Conservation (phyloP, 2,888 invertebrate species). For the Bellardia bayeri region DNA sequence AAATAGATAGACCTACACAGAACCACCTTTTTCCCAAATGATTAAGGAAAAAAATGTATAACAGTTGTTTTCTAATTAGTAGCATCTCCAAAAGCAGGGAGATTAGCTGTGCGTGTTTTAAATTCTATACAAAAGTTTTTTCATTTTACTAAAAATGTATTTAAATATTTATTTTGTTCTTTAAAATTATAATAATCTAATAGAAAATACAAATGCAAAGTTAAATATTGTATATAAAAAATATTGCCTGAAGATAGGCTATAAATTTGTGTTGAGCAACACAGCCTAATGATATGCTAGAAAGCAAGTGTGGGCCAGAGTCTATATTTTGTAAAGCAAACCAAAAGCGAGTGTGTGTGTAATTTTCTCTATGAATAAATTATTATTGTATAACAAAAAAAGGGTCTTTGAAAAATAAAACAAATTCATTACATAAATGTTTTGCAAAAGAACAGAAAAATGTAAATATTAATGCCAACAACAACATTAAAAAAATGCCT, state of each 20-base stretch:
- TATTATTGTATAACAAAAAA: slow-evolving; percentile 1
- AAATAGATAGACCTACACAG: slow-evolving; percentile 18
- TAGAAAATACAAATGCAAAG: neutral
- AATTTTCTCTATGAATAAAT: slow-evolving; percentile 2
- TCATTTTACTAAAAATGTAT: neutral
- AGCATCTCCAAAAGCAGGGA: slow-evolving; percentile 56
- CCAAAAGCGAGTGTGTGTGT: neutral
- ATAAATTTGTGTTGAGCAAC: neutral
- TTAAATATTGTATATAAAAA: too few species aligned
- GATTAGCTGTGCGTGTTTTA: slow-evolving; percentile 32
- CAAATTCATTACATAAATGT: neutral
- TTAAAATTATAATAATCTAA: neutral
- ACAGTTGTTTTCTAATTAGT: slow-evolving; percentile 51
- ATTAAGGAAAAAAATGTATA: slow-evolving; percentile 11
- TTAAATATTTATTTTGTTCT: neutral
- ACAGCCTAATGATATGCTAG: slow-evolving; percentile 47
- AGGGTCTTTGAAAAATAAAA: slow-evolving; percentile 4
- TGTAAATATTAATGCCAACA: neutral
- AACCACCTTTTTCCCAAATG: neutral
- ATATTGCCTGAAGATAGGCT: slow-evolving; percentile 35
- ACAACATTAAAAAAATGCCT: slow-evolving; percentile 18
- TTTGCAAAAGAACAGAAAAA: neutral
- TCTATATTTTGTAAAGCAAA: neutral
- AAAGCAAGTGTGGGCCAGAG: neutral
- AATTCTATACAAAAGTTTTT: neutral